Base-by-base conservation (phyloP, 2,797 vertebrate genomes). In the Bufotes viridis region DNA sequence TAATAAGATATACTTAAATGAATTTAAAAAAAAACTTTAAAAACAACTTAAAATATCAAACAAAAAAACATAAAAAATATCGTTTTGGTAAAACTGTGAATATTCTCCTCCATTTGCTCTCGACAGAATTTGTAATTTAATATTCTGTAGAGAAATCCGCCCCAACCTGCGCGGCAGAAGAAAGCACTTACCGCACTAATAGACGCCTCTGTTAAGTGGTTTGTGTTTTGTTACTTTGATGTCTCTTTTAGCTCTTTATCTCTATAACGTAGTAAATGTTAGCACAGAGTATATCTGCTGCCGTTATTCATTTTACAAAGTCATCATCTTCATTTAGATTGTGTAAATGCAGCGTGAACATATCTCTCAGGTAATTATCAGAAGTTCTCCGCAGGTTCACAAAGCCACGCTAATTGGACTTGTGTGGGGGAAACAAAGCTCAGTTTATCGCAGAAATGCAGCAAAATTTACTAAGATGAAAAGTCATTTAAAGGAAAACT, bases 401-500 rank as follows among this genome's bases (percentile, higher is more conserved):
- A 24, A 15, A 55, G 51, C 11, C 0, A 78, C 51, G 5, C 2
- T 24, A 78, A 78, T 53, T n/a, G 49, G 20, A 55, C 75, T 78
- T 55, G 3, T 78, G 51, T 76, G 49, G 51, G 49, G 75, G 75
- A 78, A 78, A 55, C 75, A 78, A 78, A 78, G 51, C 51, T 12
- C 51, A 0, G 20, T 53, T 76, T 55, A 78, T 78, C 49, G 6
- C 51, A 17, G 13, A 15, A 55, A 78, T 55, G 51, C 49, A 78
- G 75, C 5, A 24, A 24, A 53, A 14, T 18, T 9, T 42, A 49
- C 70, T 7, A 42, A 15, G 10, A 49, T 9, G 1, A 2, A 49
- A 75, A n/a, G 18, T 1, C 7, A 20, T 49, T 51, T 76, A n/a
- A 22, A 13, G 17, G 17, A 51, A 51, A 51, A 75, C 12, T 26